Conservation (phyloP, 2,888 invertebrate species). For the Eristalis tenax region DNA sequence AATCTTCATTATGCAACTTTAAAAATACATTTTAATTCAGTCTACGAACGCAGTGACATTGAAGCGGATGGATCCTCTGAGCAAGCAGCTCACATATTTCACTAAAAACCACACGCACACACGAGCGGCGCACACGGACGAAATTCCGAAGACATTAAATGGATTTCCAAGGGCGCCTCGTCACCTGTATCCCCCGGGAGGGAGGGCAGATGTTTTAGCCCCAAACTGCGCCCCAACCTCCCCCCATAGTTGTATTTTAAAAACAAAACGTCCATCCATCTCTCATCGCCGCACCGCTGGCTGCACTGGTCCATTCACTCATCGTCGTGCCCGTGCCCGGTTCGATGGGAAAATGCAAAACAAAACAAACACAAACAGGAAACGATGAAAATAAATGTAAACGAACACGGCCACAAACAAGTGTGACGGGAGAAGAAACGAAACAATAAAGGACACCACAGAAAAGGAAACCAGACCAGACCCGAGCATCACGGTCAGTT, state of each 20-base stretch:
- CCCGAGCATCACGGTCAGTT: constrained; percentile 54
- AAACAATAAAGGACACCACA: constrained; percentile 28
- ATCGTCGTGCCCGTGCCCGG: not conserved
- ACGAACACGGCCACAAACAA: constrained; percentile 43
- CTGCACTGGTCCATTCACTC: constrained; percentile 2
- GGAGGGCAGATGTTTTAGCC: not conserved
- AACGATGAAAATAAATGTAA: constrained; percentile 53
- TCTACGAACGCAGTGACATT: not conserved
- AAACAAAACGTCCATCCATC: not conserved
- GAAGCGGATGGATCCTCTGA: not conserved
- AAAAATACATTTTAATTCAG: not conserved
- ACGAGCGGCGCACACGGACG: not conserved
- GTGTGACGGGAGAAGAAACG: not conserved
- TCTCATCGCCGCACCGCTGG: not conserved
- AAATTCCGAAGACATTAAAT: not conserved
- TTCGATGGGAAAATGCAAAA: constrained; percentile 55
- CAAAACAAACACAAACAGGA: constrained; percentile 61
- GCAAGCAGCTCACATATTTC: not conserved
- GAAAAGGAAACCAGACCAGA: constrained; percentile 55
- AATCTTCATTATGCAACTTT: not conserved
- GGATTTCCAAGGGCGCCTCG: not conserved
- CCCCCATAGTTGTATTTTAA: not conserved
- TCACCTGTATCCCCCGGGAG: not conserved
- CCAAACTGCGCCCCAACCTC: not conserved
- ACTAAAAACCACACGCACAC: not conserved